Base-by-base conservation (phyloP, 2,113 vertebrate species). In the Geothlypis trichas region DNA sequence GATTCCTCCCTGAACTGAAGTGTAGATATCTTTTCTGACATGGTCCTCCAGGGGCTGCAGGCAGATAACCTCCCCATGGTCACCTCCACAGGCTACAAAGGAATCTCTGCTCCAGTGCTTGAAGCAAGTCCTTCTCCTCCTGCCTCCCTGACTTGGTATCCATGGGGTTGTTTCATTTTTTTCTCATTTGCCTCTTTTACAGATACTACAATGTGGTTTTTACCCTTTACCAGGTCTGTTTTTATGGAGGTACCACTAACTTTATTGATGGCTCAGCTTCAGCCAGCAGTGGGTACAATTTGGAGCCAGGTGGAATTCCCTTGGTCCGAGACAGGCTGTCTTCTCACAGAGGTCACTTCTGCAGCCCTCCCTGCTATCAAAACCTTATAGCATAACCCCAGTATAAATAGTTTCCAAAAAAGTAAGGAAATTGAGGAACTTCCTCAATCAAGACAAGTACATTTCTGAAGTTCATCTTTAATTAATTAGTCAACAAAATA, bases 311-410 rank as follows among this genome's bases (percentile, higher is more conserved):
- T 59, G 19, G 33, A 59, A 66, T 33, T 51, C 10, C 28, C 12
- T 58, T 42, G 37, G 44, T 11, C 22, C 44, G 44, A 39, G 33
- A 39, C 37, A 67, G 59, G 8, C 13, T 89, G 10, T 58, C 27
- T 52, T 44, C 37, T 52, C 33, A 51, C 27, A 66, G 37, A 58
- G 2, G 13, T 15, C 37, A 37, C 7, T 81, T 10, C 12, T 74
- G 37, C 37, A 74, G 27, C 28, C 23, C 24, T 52, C n/a, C 6
- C 20, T 3, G 1, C 17, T 57, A 47, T 11, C 3, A 23, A 71
- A 84, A 33, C 9, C 14, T 67, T 67, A 9, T 3, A 19, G n/a
- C 2, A 8, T 44, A 68, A 68, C 0, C 5, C 18, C 0, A 66
- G 15, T 20, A 77, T 3, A 81, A 31, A 3, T 19, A 31, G 15